Evolutionary conservation across 2,113 vertebrate genomes (phyloP), one percentile per base, ranked within the genome.

Genomic region (Gallinago paraguaiae): DNA sequence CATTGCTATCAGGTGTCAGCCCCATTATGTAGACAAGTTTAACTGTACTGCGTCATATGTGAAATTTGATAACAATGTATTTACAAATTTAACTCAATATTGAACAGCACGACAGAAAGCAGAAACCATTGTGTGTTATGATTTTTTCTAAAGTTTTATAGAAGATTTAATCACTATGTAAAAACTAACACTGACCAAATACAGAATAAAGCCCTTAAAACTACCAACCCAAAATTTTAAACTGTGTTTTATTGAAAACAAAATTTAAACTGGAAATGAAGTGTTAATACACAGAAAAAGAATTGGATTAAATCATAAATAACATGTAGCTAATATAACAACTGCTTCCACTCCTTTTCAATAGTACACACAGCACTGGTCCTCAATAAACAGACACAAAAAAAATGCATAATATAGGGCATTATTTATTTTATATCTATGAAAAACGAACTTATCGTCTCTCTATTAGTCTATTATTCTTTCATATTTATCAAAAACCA

Each of bases 1-100:
- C 70, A 53, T 41, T 82, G 79, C 37, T 93, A 96, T 95, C 95
- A 93, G 82, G 54, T 93, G 88, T 94, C 88, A 97, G 53, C 35
- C 59, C 68, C 71, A 80, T 94, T 94, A 90, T 86, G 59, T 37
- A 77, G 90, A 92, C 71, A 83, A 96, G 79, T 88, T 92, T 77
- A 94, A 95, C 71, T 88, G 63, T 69, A 96, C 71, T 94, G 85
- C 11, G 28, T 94, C 94, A 93, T 61, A 82, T 17, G 18, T 69
- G 85, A 93, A 92, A 97, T 83, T 76, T 69, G 88, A 92, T 91
- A 95, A 94, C 61, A 76, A 39, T 6, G 35, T 72, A 53, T 60
- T 79, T 85, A 84, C 27, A 82, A 80, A 88, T 86, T 94, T 90
- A 94, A 90, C 65, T 94, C 78, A 43, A 28, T 57, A 60, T 7